phyloP scores from a whole-genome alignment of 2,888 invertebrate genomes.

The Tupiocoris notatus region DNA sequence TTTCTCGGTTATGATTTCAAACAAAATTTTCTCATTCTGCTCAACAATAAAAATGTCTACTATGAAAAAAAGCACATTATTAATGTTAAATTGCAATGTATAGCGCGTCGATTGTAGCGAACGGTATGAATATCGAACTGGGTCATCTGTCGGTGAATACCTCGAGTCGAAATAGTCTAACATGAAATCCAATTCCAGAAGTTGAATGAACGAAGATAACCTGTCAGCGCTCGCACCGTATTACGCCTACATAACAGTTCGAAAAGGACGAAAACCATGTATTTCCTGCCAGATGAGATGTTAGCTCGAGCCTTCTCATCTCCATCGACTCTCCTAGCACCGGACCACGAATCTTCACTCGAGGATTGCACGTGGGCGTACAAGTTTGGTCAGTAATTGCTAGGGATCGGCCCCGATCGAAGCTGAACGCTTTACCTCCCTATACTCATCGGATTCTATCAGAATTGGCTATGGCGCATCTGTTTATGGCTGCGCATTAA shows the following conservation, averaged over 20 bases:
- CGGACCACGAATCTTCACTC: neutral
- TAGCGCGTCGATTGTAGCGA: too few species aligned
- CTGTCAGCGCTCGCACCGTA: neutral
- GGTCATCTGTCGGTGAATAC: too few species aligned
- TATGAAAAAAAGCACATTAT: neutral
- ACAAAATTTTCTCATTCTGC: too few species aligned
- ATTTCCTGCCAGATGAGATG: neutral
- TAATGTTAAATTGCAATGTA: too few species aligned
- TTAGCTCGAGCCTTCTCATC: neutral
- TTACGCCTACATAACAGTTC: neutral
- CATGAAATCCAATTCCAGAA: neutral
- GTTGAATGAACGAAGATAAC: neutral
- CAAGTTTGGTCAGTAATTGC: neutral
- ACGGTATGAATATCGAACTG: neutral
- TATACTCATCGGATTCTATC: too few species aligned
- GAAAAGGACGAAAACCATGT: neutral
- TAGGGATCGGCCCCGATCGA: neutral
- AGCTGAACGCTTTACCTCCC: neutral
- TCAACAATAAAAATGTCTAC: slow-evolving; percentile 5
- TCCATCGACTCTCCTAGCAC: neutral
- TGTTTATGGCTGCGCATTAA: too few species aligned
- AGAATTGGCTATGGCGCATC: too few species aligned
- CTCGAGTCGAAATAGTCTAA: too few species aligned
- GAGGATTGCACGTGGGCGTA: neutral
- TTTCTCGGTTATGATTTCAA: too few species aligned